phyloP scores from a whole-genome alignment of 2,113 vertebrate species.

The Chaetura pelagica region DNA sequence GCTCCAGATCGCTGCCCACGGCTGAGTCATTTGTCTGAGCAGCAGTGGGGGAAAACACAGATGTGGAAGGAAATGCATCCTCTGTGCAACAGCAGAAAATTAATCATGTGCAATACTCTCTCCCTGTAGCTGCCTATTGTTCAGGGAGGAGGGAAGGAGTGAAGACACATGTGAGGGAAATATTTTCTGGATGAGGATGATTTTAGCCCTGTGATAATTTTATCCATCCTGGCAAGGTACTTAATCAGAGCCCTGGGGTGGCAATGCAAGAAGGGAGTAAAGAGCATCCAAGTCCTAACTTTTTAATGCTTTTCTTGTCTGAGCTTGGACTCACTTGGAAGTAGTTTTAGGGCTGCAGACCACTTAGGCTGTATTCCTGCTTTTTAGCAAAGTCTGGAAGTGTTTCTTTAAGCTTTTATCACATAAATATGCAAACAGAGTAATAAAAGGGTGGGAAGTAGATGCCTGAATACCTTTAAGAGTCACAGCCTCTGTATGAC shows the following conservation, averaged over 20 bases:
- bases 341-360: not conserved
- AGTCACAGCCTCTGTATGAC: not conserved
- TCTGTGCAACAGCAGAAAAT: not conserved
- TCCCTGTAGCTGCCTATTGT: not conserved
- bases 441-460: not conserved
- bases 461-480: not conserved
- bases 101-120: not conserved
- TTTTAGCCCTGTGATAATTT: not conserved
- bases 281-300: not conserved
- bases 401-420: not conserved
- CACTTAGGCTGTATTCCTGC: not conserved
- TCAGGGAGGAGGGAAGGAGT: not conserved
- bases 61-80: not conserved
- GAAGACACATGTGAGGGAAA: not conserved
- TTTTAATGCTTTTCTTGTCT: not conserved
- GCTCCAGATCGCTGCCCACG: not conserved
- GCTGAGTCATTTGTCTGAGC: slow-evolving; percentile 18
- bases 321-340: not conserved
- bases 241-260: not conserved
- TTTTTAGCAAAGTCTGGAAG: not conserved
- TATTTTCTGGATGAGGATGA: not conserved
- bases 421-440: not conserved
- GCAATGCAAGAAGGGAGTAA: not conserved
- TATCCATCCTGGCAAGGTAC: not conserved
- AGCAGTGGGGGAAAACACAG: not conserved